Conservation (phyloP, 2,113 vertebrate species). For the Scomber colias region DNA sequence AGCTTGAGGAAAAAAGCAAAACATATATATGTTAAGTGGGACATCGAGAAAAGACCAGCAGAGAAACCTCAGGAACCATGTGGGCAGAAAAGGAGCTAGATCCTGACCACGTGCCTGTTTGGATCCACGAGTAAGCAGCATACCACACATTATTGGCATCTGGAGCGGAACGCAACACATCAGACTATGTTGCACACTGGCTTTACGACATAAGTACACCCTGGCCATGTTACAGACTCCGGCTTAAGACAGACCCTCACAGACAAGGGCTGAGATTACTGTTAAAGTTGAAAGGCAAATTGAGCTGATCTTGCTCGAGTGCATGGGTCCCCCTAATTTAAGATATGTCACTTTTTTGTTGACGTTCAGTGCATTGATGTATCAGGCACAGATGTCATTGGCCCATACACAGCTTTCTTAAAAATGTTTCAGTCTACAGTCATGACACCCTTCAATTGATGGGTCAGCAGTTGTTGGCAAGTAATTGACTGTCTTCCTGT, state of each 20-base stretch:
- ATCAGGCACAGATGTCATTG: not conserved
- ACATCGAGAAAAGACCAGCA: not conserved
- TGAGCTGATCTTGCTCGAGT: not conserved
- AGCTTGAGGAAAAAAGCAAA: not conserved
- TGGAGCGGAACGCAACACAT: conserved; percentile 54
- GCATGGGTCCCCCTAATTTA: not conserved
- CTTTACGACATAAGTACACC: conserved; percentile 47
- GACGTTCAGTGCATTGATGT: too few species aligned
- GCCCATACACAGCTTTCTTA: not conserved
- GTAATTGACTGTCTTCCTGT: too few species aligned
- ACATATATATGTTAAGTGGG: not conserved
- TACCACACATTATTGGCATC: conserved; percentile 54
- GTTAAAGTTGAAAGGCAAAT: conserved; percentile 6
- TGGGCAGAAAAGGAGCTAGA: conserved; percentile 21
- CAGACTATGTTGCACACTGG: conserved; percentile 55
- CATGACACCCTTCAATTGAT: not conserved
- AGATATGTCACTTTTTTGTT: too few species aligned
- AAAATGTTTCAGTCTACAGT: not conserved
- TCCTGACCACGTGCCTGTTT: conserved; percentile 39
- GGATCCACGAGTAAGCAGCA: conserved; percentile 43
- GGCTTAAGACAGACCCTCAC: conserved; percentile 12
- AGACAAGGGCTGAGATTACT: conserved; percentile 21
- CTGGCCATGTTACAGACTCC: conserved; percentile 25
- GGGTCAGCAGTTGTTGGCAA: conserved; percentile 8
- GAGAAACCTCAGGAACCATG: conserved; percentile 6